A percentile compares a stretch with the other conserved stretches of the same genome.
phyloP scores from a whole-genome alignment of 2,113 vertebrate genomes.

The Geococcyx californianus region DNA sequence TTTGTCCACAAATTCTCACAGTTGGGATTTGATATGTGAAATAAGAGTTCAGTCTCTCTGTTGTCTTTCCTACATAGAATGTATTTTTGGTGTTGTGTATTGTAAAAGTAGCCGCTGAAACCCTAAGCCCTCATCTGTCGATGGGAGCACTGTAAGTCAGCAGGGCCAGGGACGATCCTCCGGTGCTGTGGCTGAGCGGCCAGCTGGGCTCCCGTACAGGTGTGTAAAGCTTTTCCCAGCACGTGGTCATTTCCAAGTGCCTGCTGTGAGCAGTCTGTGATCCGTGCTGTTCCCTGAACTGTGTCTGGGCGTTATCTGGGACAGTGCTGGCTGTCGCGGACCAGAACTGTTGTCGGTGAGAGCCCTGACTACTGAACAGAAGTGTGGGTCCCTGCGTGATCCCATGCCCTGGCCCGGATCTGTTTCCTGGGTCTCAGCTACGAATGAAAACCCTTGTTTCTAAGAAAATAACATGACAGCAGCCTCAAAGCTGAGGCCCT shows the following conservation, averaged over 20 bases:
- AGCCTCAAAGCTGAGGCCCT: background rate
- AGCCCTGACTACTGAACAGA: background rate
- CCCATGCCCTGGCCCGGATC: background rate
- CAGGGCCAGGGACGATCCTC: background rate
- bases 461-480: background rate
- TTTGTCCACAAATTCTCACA: background rate
- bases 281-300: background rate
- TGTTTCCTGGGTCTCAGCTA: background rate
- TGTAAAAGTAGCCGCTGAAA: background rate
- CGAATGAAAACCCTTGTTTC: background rate
- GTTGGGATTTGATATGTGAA: background rate
- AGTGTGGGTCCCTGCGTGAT: background rate
- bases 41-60: background rate
- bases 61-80: background rate
- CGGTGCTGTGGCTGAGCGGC: background rate
- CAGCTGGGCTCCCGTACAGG: background rate
- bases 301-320: background rate
- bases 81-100: background rate
- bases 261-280: background rate
- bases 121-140: background rate
- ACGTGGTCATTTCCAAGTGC: fast-evolving
- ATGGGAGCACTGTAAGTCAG: fast-evolving
- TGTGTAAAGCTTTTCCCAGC: background rate
- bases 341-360: background rate
- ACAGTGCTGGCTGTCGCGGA: background rate